Evolutionary conservation across 2,797 vertebrate species (phyloP).

Genomic region (Hydrolagus colliei): DNA sequence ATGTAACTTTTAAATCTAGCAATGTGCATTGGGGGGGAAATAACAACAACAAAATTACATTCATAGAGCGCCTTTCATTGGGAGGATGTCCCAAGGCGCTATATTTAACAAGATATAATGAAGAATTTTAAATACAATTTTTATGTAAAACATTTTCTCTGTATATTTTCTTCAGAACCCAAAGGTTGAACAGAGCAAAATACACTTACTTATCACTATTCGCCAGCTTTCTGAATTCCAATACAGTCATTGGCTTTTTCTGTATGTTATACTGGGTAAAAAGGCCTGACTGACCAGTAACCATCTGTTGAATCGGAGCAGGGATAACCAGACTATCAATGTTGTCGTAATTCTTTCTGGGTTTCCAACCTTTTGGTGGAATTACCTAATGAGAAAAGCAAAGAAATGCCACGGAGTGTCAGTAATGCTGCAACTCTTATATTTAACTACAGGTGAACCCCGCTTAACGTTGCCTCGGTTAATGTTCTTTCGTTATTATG

Average conservation of each 20-base stretch:
- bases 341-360: slow-evolving; percentile 81
- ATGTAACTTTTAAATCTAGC: no score
- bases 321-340: slow-evolving; percentile 88
- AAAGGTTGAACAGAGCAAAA: not conserved
- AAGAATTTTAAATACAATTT: not conserved
- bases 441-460: no score
- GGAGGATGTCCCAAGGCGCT: no score
- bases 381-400: slow-evolving; percentile 64
- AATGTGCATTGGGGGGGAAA: no score
- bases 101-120: not conserved
- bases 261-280: slow-evolving; percentile 95
- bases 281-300: slow-evolving; percentile 85
- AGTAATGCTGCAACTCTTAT: not conserved
- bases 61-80: no score
- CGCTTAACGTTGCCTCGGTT: no score
- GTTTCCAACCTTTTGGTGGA: slow-evolving; percentile 86
- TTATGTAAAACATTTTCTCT: not conserved
- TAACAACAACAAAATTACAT: no score
- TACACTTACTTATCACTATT: slow-evolving; percentile 80
- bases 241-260: slow-evolving; percentile 87
- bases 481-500: no score
- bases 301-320: slow-evolving; percentile 92
- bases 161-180: not conserved
- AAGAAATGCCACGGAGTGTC: not conserved
- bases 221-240: slow-evolving; percentile 85